phyloP scores from a whole-genome alignment of 2,888 invertebrate genomes.

The Notodonta ziczac region DNA sequence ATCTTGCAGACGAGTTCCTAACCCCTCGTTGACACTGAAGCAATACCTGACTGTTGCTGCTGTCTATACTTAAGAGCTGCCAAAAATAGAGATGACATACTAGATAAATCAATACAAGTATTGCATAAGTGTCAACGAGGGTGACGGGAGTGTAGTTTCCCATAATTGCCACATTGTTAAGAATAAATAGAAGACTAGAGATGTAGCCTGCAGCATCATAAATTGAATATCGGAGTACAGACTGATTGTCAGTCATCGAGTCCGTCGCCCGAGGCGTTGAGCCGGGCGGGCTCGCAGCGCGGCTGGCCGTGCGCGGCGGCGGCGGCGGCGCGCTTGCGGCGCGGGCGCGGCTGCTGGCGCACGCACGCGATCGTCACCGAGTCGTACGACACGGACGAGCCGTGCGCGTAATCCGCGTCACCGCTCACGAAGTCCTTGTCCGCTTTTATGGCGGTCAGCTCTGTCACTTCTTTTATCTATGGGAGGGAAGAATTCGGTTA shows the following conservation, averaged over 20 bases:
- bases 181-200: too few relatives aligned
- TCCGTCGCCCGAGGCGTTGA: conserved; percentile 37
- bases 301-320: conserved; percentile 24
- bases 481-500: conserved; percentile 9
- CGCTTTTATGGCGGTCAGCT: conserved; percentile 25
- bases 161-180: too few relatives aligned
- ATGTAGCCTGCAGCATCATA: not conserved
- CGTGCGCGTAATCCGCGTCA: conserved; percentile 31
- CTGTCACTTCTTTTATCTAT: conserved; percentile 49
- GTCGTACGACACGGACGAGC: conserved; percentile 38
- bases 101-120: too few relatives aligned
- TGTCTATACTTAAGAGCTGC: too few relatives aligned
- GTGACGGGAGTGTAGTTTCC: too few relatives aligned
- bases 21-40: too few relatives aligned
- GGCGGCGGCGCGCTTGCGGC: conserved; percentile 30
- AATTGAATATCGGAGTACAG: not conserved
- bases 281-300: conserved; percentile 25
- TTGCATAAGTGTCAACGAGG: too few relatives aligned
- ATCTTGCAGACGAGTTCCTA: too few relatives aligned
- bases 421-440: conserved; percentile 39
- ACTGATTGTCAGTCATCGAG: conserved; percentile 10
- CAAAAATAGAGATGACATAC: too few relatives aligned
- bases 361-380: conserved; percentile 52
- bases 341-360: conserved; percentile 50
- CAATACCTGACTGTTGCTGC: too few relatives aligned